These are phyloP conservation scores for Cyclura pinguis DNA, from an alignment of 2,797 vertebrate species.

Conservation along the genomic window DNA sequence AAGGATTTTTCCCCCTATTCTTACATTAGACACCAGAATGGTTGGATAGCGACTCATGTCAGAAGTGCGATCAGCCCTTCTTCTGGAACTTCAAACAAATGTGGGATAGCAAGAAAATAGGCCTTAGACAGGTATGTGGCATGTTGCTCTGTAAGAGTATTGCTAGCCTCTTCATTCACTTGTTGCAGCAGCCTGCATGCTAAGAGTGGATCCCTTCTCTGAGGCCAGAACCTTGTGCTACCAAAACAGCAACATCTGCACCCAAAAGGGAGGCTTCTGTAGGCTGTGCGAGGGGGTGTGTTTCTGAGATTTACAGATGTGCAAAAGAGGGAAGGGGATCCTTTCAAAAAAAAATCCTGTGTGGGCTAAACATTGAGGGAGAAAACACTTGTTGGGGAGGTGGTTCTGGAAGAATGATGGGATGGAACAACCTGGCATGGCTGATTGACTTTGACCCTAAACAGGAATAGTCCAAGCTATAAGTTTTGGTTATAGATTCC, in stretches of 20 bases:
- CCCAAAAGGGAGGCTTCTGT: not conserved
- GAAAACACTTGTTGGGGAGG: not conserved
- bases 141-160: not conserved
- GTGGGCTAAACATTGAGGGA: not conserved
- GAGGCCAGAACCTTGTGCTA: not conserved
- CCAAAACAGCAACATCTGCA: not conserved
- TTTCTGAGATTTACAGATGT: not conserved
- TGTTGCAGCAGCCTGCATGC: not conserved
- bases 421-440: too few relatives aligned
- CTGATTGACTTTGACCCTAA: not conserved
- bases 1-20: not conserved
- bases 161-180: not conserved
- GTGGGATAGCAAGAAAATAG: constrained; percentile 99
- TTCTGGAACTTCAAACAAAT: constrained; percentile 99
- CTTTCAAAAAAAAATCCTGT: not conserved
- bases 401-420: not conserved
- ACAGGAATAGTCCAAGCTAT: not conserved
- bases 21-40: constrained; percentile 95
- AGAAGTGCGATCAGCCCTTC: constrained; percentile 98
- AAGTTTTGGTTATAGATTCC: not conserved
- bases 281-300: not conserved
- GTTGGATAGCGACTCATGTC: constrained; percentile 98
- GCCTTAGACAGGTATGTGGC: constrained; percentile 91
- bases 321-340: not conserved
- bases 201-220: not conserved